Conservation (phyloP, 1,140 invertebrate species). For the Zeugodacus cucurbitae region DNA sequence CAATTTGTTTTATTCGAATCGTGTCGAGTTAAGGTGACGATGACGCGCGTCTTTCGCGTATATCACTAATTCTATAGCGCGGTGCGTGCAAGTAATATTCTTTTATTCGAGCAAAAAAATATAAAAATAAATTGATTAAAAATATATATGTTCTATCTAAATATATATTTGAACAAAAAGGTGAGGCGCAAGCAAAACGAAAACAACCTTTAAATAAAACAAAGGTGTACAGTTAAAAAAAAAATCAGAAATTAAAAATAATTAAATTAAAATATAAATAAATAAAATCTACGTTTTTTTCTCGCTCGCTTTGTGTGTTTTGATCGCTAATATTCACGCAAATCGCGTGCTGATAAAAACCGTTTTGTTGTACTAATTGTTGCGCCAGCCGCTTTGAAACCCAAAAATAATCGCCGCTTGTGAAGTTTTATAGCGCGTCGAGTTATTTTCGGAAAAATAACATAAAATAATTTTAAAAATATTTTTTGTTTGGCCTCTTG, state of each 20-base stretch:
- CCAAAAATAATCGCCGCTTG: neutral
- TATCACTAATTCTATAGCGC: neutral
- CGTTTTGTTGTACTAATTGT: neutral
- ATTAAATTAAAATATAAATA: neutral
- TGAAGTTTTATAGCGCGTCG: neutral
- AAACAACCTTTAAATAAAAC: neutral
- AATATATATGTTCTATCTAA: neutral
- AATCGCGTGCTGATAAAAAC: neutral
- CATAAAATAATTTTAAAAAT: neutral
- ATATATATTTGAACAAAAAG: neutral
- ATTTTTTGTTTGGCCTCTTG: neutral
- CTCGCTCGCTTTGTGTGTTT: neutral
- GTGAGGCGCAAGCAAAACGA: neutral
- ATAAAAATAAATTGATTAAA: constrained; percentile 1
- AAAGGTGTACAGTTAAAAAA: neutral
- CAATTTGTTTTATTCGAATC: neutral
- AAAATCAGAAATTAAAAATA: neutral
- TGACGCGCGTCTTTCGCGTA: constrained; percentile 15
- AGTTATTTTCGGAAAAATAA: neutral
- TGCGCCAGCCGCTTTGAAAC: neutral
- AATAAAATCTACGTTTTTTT: neutral
- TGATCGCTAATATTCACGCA: neutral
- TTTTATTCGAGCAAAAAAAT: neutral
- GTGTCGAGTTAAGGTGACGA: neutral
- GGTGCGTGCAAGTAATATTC: neutral